Evolutionary conservation across 1,140 invertebrate genomes (phyloP), one percentile per base, ranked within the genome.

Genomic region (Drosophila teissieri): DNA sequence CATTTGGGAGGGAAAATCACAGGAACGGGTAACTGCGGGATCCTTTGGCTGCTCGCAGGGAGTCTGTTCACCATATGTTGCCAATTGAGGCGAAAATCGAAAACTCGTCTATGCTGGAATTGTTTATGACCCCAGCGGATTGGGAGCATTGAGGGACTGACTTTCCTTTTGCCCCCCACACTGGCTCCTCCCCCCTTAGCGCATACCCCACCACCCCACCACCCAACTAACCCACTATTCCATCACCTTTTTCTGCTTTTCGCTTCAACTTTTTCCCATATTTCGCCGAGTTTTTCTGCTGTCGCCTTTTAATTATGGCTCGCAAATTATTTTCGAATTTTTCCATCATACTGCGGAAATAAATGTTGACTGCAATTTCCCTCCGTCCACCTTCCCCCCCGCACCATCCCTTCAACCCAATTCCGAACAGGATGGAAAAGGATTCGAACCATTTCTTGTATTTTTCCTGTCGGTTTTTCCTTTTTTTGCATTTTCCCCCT

Each of bases 261-360:
- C 55, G n/a, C 70, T 53, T 11, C 55, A 74, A 55, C 72, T 74
- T 74, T 75, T 74, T 24, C 46, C 62, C 73, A 74, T 58, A 51
- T 80, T 56, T 70, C 45, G 44, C 54, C 44, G 19, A 42, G n/a
- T 60, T 56, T 57, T 60, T 52, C 72, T 63, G 57, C 74, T 88
- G 83, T 82, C 83, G 65, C 72, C 83, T 88, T 86, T 86, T 86
- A 86, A 86, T 86, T 86, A 86, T 86, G 83, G 79, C 75, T 86
- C 79, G 79, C 83, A 86, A 86, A 86, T 86, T 86, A 86, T 86
- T 86, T 86, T 86, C 83, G 82, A 86, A 86, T 88, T 86, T 83
- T 86, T 86, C 83, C 83, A 86, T 86, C 83, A 89, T 68, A 81
- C 80, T 89, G 76, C 83, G 83, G 83, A 86, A 86, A 86, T 86